phyloP scores from a whole-genome alignment of 2,113 vertebrate genomes.

The Oreochromis niloticus region DNA sequence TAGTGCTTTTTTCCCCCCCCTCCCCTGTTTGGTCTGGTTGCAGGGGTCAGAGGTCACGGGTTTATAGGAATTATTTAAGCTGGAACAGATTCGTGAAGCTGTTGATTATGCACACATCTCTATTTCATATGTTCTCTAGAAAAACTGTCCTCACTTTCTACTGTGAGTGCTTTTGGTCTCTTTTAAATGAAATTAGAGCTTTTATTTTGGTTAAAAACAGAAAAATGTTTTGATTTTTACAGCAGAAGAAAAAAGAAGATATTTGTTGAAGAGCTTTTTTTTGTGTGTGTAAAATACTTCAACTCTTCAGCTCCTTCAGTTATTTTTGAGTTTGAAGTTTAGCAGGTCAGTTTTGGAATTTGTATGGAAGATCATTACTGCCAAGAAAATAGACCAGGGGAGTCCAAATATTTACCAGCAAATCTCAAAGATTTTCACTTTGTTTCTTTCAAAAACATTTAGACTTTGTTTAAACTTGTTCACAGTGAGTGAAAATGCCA shows the following conservation, averaged over 20 bases:
- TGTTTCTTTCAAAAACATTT: neutral
- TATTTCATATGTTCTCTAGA: constrained; percentile 60
- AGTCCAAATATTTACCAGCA: neutral
- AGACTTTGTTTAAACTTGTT: neutral
- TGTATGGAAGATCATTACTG: neutral
- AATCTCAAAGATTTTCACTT: neutral
- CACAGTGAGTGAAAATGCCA: neutral
- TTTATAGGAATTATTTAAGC: neutral
- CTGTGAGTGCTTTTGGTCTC: constrained; percentile 77
- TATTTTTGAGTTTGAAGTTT: constrained; percentile 74
- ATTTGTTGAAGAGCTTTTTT: constrained; percentile 76
- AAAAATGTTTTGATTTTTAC: neutral
- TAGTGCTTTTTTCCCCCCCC: neutral
- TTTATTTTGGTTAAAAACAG: constrained; percentile 95
- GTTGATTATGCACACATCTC: constrained; percentile 83
- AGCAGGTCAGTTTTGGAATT: neutral
- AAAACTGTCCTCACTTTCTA: constrained; percentile 65
- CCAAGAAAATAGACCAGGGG: neutral
- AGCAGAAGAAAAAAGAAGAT: constrained; percentile 83
- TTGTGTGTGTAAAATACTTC: neutral
- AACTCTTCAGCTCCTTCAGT: constrained; percentile 86
- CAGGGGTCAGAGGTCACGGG: neutral
- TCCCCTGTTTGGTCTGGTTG: neutral
- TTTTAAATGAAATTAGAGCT: constrained; percentile 98
- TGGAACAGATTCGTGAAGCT: constrained; percentile 22